phyloP scores from a whole-genome alignment of 2,888 invertebrate species.

The Crossocerus cetratus region DNA sequence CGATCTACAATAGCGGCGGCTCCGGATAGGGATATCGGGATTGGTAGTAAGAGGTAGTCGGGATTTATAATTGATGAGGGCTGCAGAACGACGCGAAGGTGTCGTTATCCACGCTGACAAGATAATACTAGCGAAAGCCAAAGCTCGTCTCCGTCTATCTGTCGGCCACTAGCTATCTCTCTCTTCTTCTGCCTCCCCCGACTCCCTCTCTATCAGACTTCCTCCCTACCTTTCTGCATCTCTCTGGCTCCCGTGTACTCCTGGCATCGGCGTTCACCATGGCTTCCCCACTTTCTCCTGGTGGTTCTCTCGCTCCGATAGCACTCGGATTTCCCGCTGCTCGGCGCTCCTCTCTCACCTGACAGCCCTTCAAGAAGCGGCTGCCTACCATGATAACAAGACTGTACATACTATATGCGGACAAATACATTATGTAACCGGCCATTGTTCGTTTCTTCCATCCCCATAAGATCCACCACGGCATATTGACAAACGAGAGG shows the following conservation, averaged over 20 bases:
- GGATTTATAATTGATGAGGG: slow-evolving; percentile 75
- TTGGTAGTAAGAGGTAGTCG: slow-evolving; percentile 61
- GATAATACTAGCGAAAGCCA: slow-evolving; percentile 72
- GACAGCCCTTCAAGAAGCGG: slow-evolving; percentile 63
- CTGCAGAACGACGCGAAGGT: slow-evolving; percentile 70
- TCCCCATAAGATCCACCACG: slow-evolving; percentile 19
- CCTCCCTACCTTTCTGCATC: slow-evolving; percentile 6
- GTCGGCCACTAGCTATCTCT: slow-evolving; percentile 1
- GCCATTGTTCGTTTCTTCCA: slow-evolving; percentile 41
- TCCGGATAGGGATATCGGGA: slow-evolving; percentile 63
- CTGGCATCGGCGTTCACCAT: slow-evolving; percentile 21
- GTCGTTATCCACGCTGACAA: slow-evolving; percentile 73
- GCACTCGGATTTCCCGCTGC: slow-evolving; percentile 65
- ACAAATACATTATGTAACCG: slow-evolving; percentile 53
- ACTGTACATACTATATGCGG: slow-evolving; percentile 48
- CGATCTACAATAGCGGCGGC: slow-evolving; percentile 60
- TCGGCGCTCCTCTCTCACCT: slow-evolving; percentile 61
- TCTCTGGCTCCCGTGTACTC: slow-evolving; percentile 21
- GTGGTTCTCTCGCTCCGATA: slow-evolving; percentile 59
- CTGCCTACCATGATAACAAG: slow-evolving; percentile 62
- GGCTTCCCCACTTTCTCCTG: slow-evolving; percentile 36
- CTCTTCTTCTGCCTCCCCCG: slow-evolving; percentile 31
- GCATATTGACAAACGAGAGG: slow-evolving; percentile 23
- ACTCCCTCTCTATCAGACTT: slow-evolving; percentile 47
- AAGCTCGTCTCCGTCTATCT: slow-evolving; percentile 47